A percentile compares a stretch with the other conserved stretches of the same genome.
Conservation (phyloP, 2,797 vertebrate genomes). For the Pristis pectinata region DNA sequence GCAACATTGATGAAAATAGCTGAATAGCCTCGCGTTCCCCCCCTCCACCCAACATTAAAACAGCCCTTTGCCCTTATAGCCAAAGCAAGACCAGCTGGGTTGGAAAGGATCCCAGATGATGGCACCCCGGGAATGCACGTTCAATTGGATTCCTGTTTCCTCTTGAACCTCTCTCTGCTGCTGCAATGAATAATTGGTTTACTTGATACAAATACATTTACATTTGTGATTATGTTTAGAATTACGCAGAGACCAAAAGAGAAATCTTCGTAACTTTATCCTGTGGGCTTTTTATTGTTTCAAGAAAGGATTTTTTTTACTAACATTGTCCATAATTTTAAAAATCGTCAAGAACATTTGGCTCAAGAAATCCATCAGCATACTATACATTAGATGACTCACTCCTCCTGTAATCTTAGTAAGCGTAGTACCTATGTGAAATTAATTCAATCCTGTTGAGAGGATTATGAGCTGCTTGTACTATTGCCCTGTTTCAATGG, state of each 20-base stretch:
- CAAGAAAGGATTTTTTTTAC: not conserved
- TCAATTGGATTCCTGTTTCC: not conserved
- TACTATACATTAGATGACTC: not conserved
- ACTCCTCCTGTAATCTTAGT: not conserved
- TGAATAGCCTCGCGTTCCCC: too few species aligned
- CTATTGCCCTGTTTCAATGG: not conserved
- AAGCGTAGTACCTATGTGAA: not conserved
- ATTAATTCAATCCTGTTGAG: not conserved
- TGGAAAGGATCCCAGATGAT: not conserved
- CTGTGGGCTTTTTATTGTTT: not conserved
- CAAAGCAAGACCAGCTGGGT: not conserved
- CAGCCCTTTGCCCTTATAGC: not conserved
- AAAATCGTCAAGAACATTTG: slow-evolving; percentile 11
- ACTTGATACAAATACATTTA: not conserved
- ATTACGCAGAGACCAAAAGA: not conserved
- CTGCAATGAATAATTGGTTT: not conserved
- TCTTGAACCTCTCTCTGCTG: not conserved
- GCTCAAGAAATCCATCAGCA: not conserved
- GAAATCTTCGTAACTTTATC: not conserved
- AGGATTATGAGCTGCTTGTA: slow-evolving; percentile 1
- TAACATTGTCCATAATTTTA: not conserved
- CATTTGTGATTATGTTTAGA: not conserved
- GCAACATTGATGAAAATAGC: not conserved
- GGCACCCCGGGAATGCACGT: not conserved
- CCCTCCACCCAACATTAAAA: not conserved